These are phyloP conservation scores for Brachionus paranguensis DNA, from an alignment of 1,140 invertebrate genomes.

Conservation along the genomic window DNA sequence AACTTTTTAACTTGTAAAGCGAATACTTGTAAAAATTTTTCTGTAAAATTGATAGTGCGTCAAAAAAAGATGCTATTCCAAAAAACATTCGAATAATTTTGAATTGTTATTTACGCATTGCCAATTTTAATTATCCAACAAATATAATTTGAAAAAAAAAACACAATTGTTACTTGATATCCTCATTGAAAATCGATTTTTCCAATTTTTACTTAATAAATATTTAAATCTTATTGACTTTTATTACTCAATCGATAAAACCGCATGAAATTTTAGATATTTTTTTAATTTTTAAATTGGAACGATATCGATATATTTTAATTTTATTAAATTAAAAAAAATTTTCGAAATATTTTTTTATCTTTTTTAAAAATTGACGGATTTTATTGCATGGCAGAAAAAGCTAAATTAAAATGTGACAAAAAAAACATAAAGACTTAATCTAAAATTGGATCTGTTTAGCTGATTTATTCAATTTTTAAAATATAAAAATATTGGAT, in stretches of 20 bases:
- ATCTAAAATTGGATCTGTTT: too few species aligned
- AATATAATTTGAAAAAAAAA: not conserved
- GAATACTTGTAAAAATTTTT: not conserved
- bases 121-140: not conserved
- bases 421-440: too few species aligned
- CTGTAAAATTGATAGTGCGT: not conserved
- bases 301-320: too few species aligned
- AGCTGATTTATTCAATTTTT: too few species aligned
- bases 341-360: too few species aligned
- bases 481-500: too few species aligned
- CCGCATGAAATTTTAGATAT: not conserved
- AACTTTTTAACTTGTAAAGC: too few species aligned
- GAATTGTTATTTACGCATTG: not conserved
- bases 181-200: not conserved
- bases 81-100: not conserved
- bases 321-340: too few species aligned
- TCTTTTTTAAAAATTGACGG: too few species aligned
- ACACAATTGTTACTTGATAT: not conserved
- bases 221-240: not conserved
- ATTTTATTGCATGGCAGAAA: too few species aligned
- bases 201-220: not conserved
- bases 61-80: not conserved
- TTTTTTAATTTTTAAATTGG: too few species aligned
- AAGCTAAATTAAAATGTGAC: too few species aligned
- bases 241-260: not conserved